phyloP scores from a whole-genome alignment of 2,113 vertebrate species.

The Macroglossus sobrinus region DNA sequence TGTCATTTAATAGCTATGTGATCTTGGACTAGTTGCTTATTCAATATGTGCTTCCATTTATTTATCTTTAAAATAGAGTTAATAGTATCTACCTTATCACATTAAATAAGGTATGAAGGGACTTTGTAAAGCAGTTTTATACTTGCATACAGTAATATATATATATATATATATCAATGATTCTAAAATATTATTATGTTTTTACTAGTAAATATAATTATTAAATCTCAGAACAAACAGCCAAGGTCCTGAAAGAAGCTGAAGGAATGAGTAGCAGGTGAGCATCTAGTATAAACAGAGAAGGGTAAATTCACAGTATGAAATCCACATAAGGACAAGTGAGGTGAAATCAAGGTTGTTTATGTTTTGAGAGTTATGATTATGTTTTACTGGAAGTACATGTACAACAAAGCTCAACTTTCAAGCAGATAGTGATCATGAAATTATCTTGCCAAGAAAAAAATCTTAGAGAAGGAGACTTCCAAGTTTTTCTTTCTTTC shows the following conservation, averaged over 20 bases:
- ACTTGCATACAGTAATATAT: neutral
- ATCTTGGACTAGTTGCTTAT: neutral
- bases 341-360: constrained; percentile 38
- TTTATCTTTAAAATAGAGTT: neutral
- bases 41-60: neutral
- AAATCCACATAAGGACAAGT: neutral
- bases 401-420: constrained; percentile 13
- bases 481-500: constrained; percentile 42
- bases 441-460: constrained; percentile 46
- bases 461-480: constrained; percentile 51
- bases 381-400: constrained; percentile 43
- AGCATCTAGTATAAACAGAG: neutral
- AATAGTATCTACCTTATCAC: neutral
- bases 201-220: neutral
- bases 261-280: neutral
- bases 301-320: neutral
- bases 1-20: neutral
- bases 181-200: neutral
- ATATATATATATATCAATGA: neutral
- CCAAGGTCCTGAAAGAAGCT: neutral
- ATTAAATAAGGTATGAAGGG: neutral
- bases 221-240: neutral
- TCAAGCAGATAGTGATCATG: constrained; percentile 18
- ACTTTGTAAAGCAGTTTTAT: neutral
- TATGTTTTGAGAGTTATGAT: neutral